Evolutionary conservation across 2,888 invertebrate genomes (phyloP).

Genomic region (Boloria selene): DNA sequence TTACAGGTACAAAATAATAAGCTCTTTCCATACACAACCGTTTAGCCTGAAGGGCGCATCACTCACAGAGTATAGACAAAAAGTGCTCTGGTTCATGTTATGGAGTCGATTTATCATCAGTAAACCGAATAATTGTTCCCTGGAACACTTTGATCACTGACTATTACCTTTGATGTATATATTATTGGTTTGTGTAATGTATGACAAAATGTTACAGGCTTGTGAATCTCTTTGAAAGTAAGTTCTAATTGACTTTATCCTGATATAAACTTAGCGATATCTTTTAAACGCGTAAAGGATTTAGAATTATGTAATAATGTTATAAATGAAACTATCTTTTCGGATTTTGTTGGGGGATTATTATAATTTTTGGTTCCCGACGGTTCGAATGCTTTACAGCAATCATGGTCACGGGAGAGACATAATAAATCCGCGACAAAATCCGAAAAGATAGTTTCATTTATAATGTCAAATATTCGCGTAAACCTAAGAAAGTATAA

Average conservation of each 20-base stretch:
- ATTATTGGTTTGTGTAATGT: constrained; percentile 7
- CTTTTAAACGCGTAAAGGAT: too few relatives aligned
- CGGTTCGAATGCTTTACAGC: too few relatives aligned
- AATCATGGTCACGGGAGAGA: too few relatives aligned
- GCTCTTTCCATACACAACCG: constrained; percentile 39
- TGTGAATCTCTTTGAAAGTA: neutral
- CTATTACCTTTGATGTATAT: constrained; percentile 37
- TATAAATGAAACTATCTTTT: too few relatives aligned
- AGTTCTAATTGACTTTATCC: neutral
- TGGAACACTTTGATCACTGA: constrained; percentile 53
- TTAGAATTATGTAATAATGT: too few relatives aligned
- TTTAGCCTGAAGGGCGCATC: constrained; percentile 49
- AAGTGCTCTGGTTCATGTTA: constrained; percentile 58
- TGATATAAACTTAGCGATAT: neutral
- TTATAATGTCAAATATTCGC: too few relatives aligned
- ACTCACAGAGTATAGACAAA: constrained; percentile 53
- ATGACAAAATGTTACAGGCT: neutral
- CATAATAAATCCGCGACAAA: too few relatives aligned
- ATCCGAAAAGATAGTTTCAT: too few relatives aligned
- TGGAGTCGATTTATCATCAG: constrained; percentile 61
- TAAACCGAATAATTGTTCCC: constrained; percentile 57
- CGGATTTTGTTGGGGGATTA: too few relatives aligned
- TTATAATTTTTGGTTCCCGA: too few relatives aligned
- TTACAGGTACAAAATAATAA: constrained; percentile 20
- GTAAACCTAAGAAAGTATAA: too few relatives aligned